Base-by-base conservation (phyloP, 2,113 vertebrate genomes). In the Falco punctatus region DNA sequence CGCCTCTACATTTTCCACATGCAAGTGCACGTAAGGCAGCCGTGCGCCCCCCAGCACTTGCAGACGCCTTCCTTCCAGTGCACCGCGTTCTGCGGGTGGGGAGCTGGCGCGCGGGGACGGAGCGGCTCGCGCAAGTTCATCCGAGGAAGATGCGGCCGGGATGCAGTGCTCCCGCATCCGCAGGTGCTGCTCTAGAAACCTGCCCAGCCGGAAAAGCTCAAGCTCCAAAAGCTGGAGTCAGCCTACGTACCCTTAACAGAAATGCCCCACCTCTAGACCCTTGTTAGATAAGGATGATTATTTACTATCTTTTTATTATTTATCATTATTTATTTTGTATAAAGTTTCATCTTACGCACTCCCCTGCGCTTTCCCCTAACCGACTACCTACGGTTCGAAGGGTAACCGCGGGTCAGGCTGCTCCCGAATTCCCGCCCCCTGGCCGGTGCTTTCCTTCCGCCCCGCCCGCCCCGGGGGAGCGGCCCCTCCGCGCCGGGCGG, bases 341-440 rank as follows among this genome's bases (percentile, higher is more conserved):
- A 4, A 26, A 35, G 21, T 2, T 44, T 20, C 28, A 17, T 10
- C 30, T 3, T 2, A 3, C 20, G 0, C 54, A 0, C 21, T 42
- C 19, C 3, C 11, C 38, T 10, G 32, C 2, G 67, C 67, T 27
- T 26, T 5, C 35, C 65, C n/a, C 17, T 13, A 18, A 12, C 4
- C 1, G 32, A 6, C 62, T 8, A 5, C 1, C 0, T 1, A 24
- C 3, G 11, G 32, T 11, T 3, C 16, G 28, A 11, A 33, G 44
- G 10, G 2, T 11, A 21, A 14, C 33, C 0, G 42, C 1, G 44
- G 40, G 24, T 5, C 57, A 13, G 23, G 9, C 1, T 27, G 12
- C 49, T 21, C 52, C 4, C 10, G 10, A 7, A 7, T 4, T 22
- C 11, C 11, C 13, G 4, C 27, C 6, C 21, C 38, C 38, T 38